These are phyloP conservation scores for Synanthedon formicaeformis DNA, from an alignment of 2,888 invertebrate genomes.

Conservation along the genomic window DNA sequence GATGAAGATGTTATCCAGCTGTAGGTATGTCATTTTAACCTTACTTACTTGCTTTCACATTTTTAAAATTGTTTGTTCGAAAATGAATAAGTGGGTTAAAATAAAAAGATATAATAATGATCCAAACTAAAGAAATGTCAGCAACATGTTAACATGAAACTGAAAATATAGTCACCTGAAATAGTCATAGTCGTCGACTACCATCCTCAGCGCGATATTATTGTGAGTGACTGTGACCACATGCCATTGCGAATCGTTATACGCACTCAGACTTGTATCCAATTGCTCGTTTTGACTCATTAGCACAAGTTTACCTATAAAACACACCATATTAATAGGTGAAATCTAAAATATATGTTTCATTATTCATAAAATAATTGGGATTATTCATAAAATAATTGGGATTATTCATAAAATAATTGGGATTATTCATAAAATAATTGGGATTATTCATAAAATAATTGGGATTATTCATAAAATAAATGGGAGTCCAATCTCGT, in stretches of 20 bases:
- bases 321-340: not conserved
- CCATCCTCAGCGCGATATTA: slow-evolving; percentile 74
- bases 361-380: not conserved
- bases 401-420: not conserved
- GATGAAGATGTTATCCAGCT: too few relatives aligned
- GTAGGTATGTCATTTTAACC: too few relatives aligned
- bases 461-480: not conserved
- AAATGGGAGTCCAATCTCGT: not conserved
- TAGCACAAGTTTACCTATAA: slow-evolving; percentile 66
- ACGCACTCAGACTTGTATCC: slow-evolving; percentile 69
- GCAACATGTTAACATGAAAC: not conserved
- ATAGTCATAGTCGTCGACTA: slow-evolving; percentile 86
- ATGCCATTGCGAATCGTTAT: slow-evolving; percentile 95
- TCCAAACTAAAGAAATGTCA: not conserved
- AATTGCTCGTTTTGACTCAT: slow-evolving; percentile 78
- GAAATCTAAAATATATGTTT: not conserved
- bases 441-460: too few relatives aligned
- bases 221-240: slow-evolving; percentile 89
- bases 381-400: not conserved
- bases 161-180: slow-evolving; percentile 60
- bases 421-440: not conserved
- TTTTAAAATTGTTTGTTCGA: too few relatives aligned
- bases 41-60: too few relatives aligned
- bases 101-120: too few relatives aligned
- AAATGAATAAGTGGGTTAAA: too few relatives aligned